phyloP scores from a whole-genome alignment of 2,113 vertebrate species.

The Pseudorectes ferrugineus region DNA sequence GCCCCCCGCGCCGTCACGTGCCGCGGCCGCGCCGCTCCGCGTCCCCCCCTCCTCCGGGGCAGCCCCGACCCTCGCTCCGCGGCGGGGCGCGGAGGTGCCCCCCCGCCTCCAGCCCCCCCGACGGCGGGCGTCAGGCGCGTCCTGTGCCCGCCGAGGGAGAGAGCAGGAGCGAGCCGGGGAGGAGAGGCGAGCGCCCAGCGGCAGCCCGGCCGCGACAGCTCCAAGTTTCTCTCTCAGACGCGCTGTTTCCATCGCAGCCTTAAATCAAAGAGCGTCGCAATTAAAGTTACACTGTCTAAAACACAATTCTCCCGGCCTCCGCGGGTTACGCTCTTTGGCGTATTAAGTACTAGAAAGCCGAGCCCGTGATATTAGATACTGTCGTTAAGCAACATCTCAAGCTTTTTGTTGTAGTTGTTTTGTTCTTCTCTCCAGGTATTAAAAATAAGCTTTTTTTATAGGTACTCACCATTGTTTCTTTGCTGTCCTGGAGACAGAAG shows the following conservation, averaged over 20 bases:
- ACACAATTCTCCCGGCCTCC: constrained; percentile 49
- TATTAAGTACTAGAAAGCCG: constrained; percentile 63
- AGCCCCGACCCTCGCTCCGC: not conserved
- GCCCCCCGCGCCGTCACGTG: not conserved
- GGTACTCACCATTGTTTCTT: constrained; percentile 97
- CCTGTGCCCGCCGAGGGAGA: not conserved
- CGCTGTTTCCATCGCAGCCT: constrained; percentile 60
- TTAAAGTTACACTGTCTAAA: constrained; percentile 73
- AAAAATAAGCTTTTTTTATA: constrained; percentile 71
- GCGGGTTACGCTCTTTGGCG: constrained; percentile 37
- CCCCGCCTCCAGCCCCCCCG: not conserved
- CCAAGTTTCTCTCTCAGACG: constrained; percentile 71
- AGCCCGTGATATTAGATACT: constrained; percentile 21
- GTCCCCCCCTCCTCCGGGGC: not conserved
- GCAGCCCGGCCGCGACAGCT: not conserved
- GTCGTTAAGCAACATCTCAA: constrained; percentile 72
- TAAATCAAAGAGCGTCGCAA: constrained; percentile 70
- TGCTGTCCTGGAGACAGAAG: constrained; percentile 97
- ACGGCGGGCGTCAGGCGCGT: not conserved
- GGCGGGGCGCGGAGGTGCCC: not conserved
- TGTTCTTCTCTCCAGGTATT: constrained; percentile 50
- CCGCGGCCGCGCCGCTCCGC: not conserved
- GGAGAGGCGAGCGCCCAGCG: not conserved
- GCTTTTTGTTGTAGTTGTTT: not conserved
- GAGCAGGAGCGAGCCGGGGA: not conserved